phyloP scores from a whole-genome alignment of 2,797 vertebrate genomes.

The Gallinago stenura region DNA sequence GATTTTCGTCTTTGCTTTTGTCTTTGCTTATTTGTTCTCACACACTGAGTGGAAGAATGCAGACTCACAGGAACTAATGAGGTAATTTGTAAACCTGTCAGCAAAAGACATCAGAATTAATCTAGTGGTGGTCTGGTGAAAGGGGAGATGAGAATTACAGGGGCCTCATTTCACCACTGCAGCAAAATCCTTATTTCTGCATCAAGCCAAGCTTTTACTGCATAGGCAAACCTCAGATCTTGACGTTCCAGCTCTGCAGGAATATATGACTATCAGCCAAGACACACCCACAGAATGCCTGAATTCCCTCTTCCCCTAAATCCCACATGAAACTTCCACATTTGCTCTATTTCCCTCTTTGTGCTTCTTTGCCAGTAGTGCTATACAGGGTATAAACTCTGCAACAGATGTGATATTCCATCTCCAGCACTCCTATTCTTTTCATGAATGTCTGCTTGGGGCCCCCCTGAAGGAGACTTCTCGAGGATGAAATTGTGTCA shows the following conservation, averaged over 20 bases:
- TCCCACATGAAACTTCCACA: not conserved
- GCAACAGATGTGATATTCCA: not conserved
- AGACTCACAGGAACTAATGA: conserved; percentile 57
- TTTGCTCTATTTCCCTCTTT: not conserved
- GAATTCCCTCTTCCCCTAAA: not conserved
- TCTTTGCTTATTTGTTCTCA: conserved; percentile 23
- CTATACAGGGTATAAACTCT: not conserved
- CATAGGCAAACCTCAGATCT: not conserved
- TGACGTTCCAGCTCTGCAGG: not conserved
- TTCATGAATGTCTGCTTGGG: not conserved
- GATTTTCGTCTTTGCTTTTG: conserved; percentile 49
- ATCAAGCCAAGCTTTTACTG: not conserved
- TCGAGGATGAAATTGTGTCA: conserved; percentile 6
- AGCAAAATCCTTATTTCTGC: not conserved
- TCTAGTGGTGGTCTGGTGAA: not conserved
- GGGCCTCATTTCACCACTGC: not conserved
- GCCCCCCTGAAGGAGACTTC: not conserved
- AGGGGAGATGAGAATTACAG: not conserved
- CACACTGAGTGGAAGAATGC: conserved; percentile 16
- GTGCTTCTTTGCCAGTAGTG: not conserved
- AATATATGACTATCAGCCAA: not conserved
- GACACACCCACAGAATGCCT: not conserved
- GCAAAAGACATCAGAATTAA: conserved; percentile 49
- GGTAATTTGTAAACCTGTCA: conserved; percentile 64
- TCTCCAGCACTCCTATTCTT: not conserved